These are phyloP conservation scores for Wasmannia auropunctata DNA, from an alignment of 1,140 invertebrate genomes.

Conservation along the genomic window DNA sequence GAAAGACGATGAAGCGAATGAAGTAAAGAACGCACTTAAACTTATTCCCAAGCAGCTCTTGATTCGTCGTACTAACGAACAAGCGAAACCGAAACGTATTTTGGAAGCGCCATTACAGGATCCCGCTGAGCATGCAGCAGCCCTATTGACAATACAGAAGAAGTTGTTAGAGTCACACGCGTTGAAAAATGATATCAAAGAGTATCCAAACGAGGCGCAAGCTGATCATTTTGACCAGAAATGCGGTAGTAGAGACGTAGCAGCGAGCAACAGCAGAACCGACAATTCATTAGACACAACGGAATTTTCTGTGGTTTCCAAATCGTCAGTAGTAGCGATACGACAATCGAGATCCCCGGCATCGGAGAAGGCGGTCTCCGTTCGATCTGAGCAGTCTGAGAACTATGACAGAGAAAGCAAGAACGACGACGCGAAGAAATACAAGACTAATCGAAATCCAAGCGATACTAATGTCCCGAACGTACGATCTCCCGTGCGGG, in stretches of 20 bases:
- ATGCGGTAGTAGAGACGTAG: neutral
- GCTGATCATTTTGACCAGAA: slow-evolving; percentile 36
- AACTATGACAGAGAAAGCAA: slow-evolving; percentile 28
- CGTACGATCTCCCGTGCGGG: slow-evolving; percentile 57
- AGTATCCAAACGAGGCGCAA: neutral
- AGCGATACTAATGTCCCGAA: neutral
- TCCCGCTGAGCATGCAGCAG: slow-evolving; percentile 55
- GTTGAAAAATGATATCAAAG: slow-evolving; percentile 9
- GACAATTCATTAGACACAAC: slow-evolving; percentile 52
- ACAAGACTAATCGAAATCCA: slow-evolving; percentile 30
- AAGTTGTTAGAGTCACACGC: slow-evolving; percentile 56
- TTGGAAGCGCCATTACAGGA: slow-evolving; percentile 55
- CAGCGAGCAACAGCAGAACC: neutral
- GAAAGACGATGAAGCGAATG: slow-evolving; percentile 62
- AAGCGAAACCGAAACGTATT: slow-evolving; percentile 53
- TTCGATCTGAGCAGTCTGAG: slow-evolving; percentile 50
- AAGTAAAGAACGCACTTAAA: slow-evolving; percentile 71
- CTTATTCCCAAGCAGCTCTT: slow-evolving; percentile 80
- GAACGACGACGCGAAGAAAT: slow-evolving; percentile 47
- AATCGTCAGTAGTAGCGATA: slow-evolving; percentile 28
- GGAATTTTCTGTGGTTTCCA: slow-evolving; percentile 41
- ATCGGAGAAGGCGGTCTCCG: neutral
- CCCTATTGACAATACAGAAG: slow-evolving; percentile 60
- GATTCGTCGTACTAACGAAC: slow-evolving; percentile 69
- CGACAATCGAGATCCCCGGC: slow-evolving; percentile 37